Base-by-base conservation (phyloP, 2,113 vertebrate species). In the Terrapene triunguis region DNA sequence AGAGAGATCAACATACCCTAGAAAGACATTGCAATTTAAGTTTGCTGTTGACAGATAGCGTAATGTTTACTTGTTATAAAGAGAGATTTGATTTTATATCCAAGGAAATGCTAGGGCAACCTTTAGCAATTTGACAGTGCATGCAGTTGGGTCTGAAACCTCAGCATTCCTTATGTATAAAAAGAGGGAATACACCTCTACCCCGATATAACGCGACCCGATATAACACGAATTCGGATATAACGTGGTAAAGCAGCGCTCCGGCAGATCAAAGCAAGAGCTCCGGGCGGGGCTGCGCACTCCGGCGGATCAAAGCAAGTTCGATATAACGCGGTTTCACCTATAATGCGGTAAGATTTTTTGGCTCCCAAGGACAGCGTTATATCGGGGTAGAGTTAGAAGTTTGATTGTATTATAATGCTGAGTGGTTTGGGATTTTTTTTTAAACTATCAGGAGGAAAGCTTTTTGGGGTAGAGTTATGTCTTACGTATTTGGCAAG, bases 351-450 rank as follows among this genome's bases (percentile, higher is more conserved):
- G 44, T 44, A 44, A 44, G 44, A 44, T 44, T 44, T 44, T 44
- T 44, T 44, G 44, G 44, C 44, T 44, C 44, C 44, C 44, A 6
- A 44, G 44, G 44, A 44, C 44, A 44, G 44, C 44, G 44, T 44
- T 44, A 44, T 44, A 44, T 44, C 44, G 5, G 44, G 44, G 44
- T 44, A 44, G 50, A 11, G 44, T 19, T 79, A 62, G 83, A 82
- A 57, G 79, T 62, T 72, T 74, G 2, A 84, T 38, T 87, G 38
- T 10, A 72, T 79, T 87, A n/a, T 84, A 81, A 16, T 6, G 55
- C 0, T 48, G 9, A 47, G 21, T 50, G 17, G 76, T 17, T 88
- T n/a, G 0, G 1, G 0, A 25, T 74, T 57, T 90, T 86, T 72
- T 72, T 42, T 44, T 78, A 38, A 85, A 59, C 17, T 29, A 48